These are phyloP conservation scores for Colostygia pectinataria DNA, from an alignment of 2,888 invertebrate species.

Conservation along the genomic window DNA sequence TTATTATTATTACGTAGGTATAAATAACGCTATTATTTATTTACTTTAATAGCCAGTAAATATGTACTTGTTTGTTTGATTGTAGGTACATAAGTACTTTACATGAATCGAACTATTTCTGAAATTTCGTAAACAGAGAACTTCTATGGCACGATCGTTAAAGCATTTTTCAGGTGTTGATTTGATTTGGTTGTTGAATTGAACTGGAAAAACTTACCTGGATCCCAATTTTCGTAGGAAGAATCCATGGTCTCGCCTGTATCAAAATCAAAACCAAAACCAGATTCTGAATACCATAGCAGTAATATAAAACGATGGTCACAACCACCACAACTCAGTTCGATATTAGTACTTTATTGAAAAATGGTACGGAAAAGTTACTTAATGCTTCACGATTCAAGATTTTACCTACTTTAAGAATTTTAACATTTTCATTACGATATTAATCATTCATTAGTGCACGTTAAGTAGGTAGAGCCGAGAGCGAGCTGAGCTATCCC, in stretches of 20 bases:
- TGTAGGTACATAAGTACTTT: too few species aligned
- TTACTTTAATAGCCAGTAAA: too few species aligned
- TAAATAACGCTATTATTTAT: too few species aligned
- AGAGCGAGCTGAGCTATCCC: too few species aligned
- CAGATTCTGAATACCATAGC: slow-evolving; percentile 25
- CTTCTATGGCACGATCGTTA: not conserved
- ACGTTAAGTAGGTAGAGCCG: too few species aligned
- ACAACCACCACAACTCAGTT: slow-evolving; percentile 18
- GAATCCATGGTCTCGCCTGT: slow-evolving; percentile 56
- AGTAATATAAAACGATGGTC: slow-evolving; percentile 24
- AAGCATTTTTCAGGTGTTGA: too few species aligned
- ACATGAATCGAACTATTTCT: too few species aligned
- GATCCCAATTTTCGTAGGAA: slow-evolving; percentile 70
- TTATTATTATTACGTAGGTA: too few species aligned
- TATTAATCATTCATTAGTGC: too few species aligned
- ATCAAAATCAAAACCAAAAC: not conserved
- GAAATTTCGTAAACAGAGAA: not conserved
- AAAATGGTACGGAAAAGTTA: slow-evolving; percentile 10
- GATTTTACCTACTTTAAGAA: too few species aligned
- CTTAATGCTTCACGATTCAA: not conserved
- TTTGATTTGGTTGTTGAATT: not conserved
- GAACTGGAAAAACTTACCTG: slow-evolving; percentile 52
- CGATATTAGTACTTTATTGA: not conserved
- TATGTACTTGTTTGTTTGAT: too few species aligned
- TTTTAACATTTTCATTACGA: too few species aligned